Base-by-base conservation (phyloP, 2,113 vertebrate genomes). In the Notarius lentiginosus region DNA sequence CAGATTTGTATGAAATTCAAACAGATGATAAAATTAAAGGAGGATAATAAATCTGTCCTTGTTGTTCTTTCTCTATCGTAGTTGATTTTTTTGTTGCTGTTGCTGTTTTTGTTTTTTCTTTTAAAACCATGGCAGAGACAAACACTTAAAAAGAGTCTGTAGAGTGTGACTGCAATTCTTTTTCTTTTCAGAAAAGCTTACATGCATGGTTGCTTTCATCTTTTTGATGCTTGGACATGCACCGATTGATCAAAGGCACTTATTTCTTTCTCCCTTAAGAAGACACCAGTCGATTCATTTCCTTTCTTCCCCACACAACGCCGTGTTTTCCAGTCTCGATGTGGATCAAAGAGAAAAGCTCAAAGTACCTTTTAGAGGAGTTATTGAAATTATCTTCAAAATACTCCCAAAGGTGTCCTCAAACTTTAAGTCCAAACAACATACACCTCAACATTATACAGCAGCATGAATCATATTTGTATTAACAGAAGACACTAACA, bases 221-320 rank as follows among this genome's bases (percentile, higher is more conserved):
- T 86, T 82, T 87, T 55, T 86, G 88, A 88, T 89, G 84, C 65
- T 70, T 81, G 86, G 84, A 89, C 83, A 81, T 73, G 79, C 61
- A 77, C 58, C 27, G 51, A 82, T 87, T 90, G 90, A 90, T 90
- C 89, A 91, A 91, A 89, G 88, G 65, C 53, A 5, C 79, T 61
- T 81, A 88, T 91, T 89, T 85, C 73, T 82, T 91, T 87, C 79
- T 87, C 66, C 75, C 70, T 79, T 88, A 87, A 82, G 88, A 88
- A 90, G 90, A 84, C 80, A 91, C 82, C 88, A 88, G 83, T 85
- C 86, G 84, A 90, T 89, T 85, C 83, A 84, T 90, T 83, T 81
- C 49, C 63, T 87, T 82, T 83, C 85, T 87, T 82, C 79, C 34
- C 83, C 27, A 47, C 87, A 86, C 87, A 86, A 24, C 27, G 41